phyloP scores from a whole-genome alignment of 2,113 vertebrate genomes.

The Proterorhinus semilunaris region DNA sequence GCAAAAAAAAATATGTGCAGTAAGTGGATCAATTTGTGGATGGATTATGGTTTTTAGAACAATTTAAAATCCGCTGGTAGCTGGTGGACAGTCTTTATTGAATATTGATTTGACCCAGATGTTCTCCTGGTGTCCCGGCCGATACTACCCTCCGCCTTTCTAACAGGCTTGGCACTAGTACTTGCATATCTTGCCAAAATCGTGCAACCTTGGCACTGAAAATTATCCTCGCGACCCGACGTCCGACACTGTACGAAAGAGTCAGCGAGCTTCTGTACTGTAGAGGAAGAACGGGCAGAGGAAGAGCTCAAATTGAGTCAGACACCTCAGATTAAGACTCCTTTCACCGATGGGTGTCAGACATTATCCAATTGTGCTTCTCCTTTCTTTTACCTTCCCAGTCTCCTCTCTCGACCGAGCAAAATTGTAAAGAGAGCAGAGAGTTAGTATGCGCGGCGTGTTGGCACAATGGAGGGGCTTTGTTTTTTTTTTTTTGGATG shows the following conservation, averaged over 20 bases:
- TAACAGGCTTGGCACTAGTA: too few species aligned
- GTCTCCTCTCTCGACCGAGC: constrained; percentile 14
- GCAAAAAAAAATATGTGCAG: neutral
- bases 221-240: neutral
- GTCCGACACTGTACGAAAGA: neutral
- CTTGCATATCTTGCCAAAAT: too few species aligned
- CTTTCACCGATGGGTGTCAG: constrained; percentile 38
- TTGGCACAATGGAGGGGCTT: constrained; percentile 47
- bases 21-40: too few species aligned
- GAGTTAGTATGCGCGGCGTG: constrained; percentile 65
- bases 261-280: constrained; percentile 26
- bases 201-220: neutral
- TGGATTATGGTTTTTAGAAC: too few species aligned
- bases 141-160: too few species aligned
- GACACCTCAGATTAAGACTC: constrained; percentile 51
- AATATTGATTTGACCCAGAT: too few species aligned
- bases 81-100: too few species aligned
- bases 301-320: constrained; percentile 63
- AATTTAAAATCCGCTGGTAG: too few species aligned
- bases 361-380: constrained; percentile 37
- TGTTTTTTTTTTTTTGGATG: constrained; percentile 43
- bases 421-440: constrained; percentile 45
- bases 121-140: too few species aligned
- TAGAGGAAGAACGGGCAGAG: constrained; percentile 39
- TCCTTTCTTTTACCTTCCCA: constrained; percentile 19